A percentile compares a stretch with the other conserved stretches of the same genome.
Conservation (phyloP, 2,888 invertebrate genomes). For the Orthosia gothica region DNA sequence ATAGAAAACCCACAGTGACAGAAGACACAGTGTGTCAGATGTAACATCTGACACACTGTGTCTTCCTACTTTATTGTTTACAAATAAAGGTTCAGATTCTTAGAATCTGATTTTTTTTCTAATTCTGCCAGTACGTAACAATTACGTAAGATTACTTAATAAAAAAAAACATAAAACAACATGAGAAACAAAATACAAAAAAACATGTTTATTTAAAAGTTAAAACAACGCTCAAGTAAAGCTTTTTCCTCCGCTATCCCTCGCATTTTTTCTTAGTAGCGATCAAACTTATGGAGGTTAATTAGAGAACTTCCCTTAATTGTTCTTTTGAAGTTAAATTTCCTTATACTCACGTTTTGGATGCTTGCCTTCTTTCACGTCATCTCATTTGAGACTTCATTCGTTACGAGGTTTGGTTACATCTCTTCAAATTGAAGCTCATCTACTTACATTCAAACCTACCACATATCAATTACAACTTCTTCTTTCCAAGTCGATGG, state of each 20-base stretch:
- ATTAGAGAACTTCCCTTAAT: constrained; percentile 47
- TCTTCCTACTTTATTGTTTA: too few relatives aligned
- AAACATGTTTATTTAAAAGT: not conserved
- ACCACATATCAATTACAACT: too few relatives aligned
- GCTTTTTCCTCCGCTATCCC: not conserved
- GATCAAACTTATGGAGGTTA: constrained; percentile 37
- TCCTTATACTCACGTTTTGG: not conserved
- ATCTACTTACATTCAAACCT: not conserved
- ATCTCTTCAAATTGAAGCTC: constrained; percentile 9
- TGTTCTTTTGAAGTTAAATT: constrained; percentile 44
- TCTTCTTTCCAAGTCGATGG: too few relatives aligned
- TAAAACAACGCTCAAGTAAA: constrained; percentile 4
- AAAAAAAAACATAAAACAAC: not conserved
- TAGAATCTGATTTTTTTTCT: too few relatives aligned
- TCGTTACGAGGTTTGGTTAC: too few relatives aligned
- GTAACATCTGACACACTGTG: too few relatives aligned
- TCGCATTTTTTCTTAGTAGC: constrained; percentile 9
- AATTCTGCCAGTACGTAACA: too few relatives aligned
- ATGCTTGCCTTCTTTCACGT: not conserved
- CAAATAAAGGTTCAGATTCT: too few relatives aligned
- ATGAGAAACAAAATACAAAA: not conserved
- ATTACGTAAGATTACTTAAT: not conserved
- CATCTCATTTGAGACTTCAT: too few relatives aligned
- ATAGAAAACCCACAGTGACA: too few relatives aligned
- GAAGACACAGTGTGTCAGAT: too few relatives aligned